These are phyloP conservation scores for Meteorus colon DNA, from an alignment of 2,888 invertebrate species.

Conservation along the genomic window DNA sequence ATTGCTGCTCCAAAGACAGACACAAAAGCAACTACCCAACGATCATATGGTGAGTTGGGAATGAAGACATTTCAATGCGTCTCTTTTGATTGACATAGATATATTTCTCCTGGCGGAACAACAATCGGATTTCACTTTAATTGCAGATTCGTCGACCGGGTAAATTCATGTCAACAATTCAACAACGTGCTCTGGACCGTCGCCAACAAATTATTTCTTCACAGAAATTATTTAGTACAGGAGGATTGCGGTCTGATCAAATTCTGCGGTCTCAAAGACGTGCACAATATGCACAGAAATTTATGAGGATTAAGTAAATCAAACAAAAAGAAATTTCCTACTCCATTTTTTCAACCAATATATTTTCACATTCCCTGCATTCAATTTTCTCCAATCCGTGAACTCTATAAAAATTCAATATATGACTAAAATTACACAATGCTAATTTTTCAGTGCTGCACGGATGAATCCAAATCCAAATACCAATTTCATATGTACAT, in stretches of 20 bases:
- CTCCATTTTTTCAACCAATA: slow-evolving; percentile 15
- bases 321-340: neutral
- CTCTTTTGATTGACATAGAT: slow-evolving; percentile 2
- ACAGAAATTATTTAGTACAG: slow-evolving; percentile 63
- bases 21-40: slow-evolving; percentile 63
- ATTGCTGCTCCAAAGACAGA: slow-evolving; percentile 65
- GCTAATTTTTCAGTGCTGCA: slow-evolving; percentile 59
- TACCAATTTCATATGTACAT: slow-evolving; percentile 65
- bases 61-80: neutral
- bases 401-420: neutral
- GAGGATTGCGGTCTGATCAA: slow-evolving; percentile 68
- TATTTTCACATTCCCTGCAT: neutral
- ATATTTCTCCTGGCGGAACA: neutral
- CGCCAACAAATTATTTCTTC: slow-evolving; percentile 64
- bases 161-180: slow-evolving; percentile 60
- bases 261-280: slow-evolving; percentile 68
- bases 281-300: slow-evolving; percentile 68
- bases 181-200: slow-evolving; percentile 63
- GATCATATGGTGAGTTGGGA: slow-evolving; percentile 63
- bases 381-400: too few relatives aligned
- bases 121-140: slow-evolving; percentile 20
- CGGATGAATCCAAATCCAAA: slow-evolving; percentile 60
- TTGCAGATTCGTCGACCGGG: slow-evolving; percentile 58
- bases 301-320: slow-evolving; percentile 68
- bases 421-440: slow-evolving; percentile 26